phyloP scores from a whole-genome alignment of 1,140 invertebrate species.

The Apis mellifera region Amel_HAv3.1 CM009933.2:11637501-11638000 shows the following conservation, averaged over 20 bases:
- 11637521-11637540: neutral
- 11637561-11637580: neutral
- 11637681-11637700: neutral
- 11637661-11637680: neutral
- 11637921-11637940: constrained; percentile 31
- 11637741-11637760: constrained; percentile 28
- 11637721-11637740: constrained; percentile 34
- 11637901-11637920: constrained; percentile 45
- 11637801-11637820: constrained; percentile 28
- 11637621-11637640: neutral
- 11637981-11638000: constrained; percentile 35
- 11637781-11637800: constrained; percentile 60
- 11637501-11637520: neutral
- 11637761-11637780: constrained; percentile 46
- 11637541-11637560: neutral
- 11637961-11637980: constrained; percentile 42
- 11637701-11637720: neutral
- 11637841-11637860: constrained; percentile 27
- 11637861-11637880: neutral
- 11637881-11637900: constrained; percentile 20
- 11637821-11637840: constrained; percentile 15
- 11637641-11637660: neutral
- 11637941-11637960: constrained; percentile 18
- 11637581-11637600: neutral
- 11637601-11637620: neutral